These are phyloP conservation scores for Arenicola marina DNA, from an alignment of 2,888 invertebrate species.

Conservation along the genomic window DNA sequence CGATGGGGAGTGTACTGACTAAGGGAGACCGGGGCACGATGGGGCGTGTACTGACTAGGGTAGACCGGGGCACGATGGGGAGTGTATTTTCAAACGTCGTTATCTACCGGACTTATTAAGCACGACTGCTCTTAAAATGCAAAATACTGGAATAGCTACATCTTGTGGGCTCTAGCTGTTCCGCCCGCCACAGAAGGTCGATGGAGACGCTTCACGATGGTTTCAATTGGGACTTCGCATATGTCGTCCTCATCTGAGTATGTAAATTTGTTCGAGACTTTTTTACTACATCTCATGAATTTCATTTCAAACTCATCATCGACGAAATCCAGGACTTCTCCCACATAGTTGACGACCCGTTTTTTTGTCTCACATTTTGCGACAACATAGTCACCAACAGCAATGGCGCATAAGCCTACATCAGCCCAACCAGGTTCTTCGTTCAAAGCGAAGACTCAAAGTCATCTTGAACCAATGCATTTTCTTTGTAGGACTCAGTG, in stretches of 20 bases:
- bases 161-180: not conserved
- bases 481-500: not conserved
- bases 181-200: not conserved
- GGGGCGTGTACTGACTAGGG: too few relatives aligned
- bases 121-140: too few relatives aligned
- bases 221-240: not conserved
- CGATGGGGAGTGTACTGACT: too few relatives aligned
- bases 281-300: not conserved
- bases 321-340: not conserved
- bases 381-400: not conserved
- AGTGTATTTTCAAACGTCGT: too few relatives aligned
- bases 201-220: constrained; percentile 1
- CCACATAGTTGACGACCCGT: not conserved
- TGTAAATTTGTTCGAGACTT: too few relatives aligned
- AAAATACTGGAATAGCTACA: not conserved
- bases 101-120: too few relatives aligned
- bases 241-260: not conserved
- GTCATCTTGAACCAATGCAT: not conserved
- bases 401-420: not conserved
- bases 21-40: too few relatives aligned
- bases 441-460: not conserved
- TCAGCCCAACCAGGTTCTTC: not conserved
- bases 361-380: not conserved
- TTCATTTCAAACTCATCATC: not conserved
- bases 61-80: too few relatives aligned